Conservation (phyloP, 2,888 invertebrate species). For the Pherbina coryleti region DNA sequence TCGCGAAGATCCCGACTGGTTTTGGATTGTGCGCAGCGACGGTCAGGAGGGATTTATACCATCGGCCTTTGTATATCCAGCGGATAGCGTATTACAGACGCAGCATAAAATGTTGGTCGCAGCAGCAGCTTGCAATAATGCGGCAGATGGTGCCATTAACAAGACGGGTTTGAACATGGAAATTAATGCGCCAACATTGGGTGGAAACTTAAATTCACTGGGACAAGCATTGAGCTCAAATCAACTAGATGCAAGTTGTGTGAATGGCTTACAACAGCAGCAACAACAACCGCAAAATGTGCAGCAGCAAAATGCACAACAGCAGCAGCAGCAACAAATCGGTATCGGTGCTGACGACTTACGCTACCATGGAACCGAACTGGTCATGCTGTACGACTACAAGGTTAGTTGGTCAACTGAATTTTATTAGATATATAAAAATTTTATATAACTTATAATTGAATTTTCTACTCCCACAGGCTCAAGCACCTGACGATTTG, state of each 20-base stretch:
- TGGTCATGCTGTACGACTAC: conserved; percentile 95
- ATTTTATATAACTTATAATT: no score
- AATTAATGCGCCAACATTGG: conserved; percentile 37
- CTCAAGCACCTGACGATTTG: conserved; percentile 93
- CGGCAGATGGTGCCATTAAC: conserved; percentile 10
- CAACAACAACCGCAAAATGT: conserved; percentile 48
- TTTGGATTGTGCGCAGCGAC: conserved; percentile 93
- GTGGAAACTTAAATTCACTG: conserved; percentile 49
- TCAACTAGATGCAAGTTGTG: conserved; percentile 40
- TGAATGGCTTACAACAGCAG: conserved; percentile 39
- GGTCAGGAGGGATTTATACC: conserved; percentile 97
- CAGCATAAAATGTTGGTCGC: conserved; percentile 49
- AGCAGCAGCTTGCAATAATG: neutral
- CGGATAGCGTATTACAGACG: conserved; percentile 79
- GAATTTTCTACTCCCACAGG: conserved; percentile 69
- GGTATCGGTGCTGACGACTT: conserved; percentile 74
- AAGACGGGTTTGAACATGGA: conserved; percentile 25
- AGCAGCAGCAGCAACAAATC: conserved; percentile 57
- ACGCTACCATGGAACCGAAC: conserved; percentile 88
- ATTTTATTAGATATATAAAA: no score
- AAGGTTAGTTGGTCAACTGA: conserved; percentile 73
- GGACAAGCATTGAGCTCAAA: conserved; percentile 44
- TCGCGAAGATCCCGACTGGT: conserved; percentile 96
- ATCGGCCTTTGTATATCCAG: conserved; percentile 93
- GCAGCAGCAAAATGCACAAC: conserved; percentile 47